phyloP scores from a whole-genome alignment of 2,113 vertebrate genomes.

The Chrysemys picta region DNA sequence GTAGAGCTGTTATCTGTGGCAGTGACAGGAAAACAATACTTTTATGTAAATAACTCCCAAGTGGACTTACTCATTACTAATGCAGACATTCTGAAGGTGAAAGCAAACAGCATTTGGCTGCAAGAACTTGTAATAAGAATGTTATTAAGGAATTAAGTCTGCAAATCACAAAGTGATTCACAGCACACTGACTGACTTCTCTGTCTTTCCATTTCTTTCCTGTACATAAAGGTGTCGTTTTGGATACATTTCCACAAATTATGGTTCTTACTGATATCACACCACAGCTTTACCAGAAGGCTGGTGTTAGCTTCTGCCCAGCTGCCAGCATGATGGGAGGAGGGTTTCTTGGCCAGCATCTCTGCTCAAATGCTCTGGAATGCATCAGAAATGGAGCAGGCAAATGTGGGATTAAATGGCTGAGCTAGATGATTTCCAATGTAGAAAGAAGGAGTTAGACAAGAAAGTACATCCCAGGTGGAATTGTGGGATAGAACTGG shows the following conservation, averaged over 20 bases:
- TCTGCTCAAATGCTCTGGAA: not conserved
- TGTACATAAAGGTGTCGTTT: not conserved
- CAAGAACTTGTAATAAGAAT: not conserved
- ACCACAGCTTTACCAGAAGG: not conserved
- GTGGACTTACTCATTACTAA: not conserved
- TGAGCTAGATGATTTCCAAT: not conserved
- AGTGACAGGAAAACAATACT: not conserved
- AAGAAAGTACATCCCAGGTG: conserved; percentile 13
- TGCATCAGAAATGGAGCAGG: not conserved
- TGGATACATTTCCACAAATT: not conserved
- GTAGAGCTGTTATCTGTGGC: not conserved
- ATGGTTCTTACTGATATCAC: not conserved
- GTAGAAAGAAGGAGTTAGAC: not conserved
- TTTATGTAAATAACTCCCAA: not conserved
- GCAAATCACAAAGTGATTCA: not conserved
- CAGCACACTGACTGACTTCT: conserved; percentile 25
- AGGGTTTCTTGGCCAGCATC: not conserved
- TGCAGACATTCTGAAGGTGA: not conserved
- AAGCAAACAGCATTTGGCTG: not conserved
- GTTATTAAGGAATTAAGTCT: not conserved
- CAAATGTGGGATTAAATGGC: not conserved
- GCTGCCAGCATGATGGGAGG: not conserved
- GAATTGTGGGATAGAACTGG: not conserved
- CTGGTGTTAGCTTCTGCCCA: not conserved
- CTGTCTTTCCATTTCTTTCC: not conserved